phyloP scores from a whole-genome alignment of 2,888 invertebrate species.

The Athripsodes cinereus region DNA sequence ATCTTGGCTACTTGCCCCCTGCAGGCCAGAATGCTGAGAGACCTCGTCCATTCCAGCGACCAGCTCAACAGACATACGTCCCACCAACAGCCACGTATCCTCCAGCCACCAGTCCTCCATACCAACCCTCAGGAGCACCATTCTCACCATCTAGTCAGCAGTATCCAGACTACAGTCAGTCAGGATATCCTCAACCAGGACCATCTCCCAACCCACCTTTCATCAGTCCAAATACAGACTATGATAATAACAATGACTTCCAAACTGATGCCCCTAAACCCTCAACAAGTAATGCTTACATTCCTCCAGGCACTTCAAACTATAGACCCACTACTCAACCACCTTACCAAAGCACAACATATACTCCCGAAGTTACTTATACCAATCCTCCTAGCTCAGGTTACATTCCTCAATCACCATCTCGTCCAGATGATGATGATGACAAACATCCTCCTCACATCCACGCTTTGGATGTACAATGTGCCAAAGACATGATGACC shows the following conservation, averaged over 20 bases:
- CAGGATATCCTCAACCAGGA: conserved; percentile 30
- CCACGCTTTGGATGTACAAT: conserved; percentile 67
- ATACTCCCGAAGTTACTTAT: conserved; percentile 14
- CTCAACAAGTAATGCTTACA: conserved; percentile 25
- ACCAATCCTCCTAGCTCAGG: conserved; percentile 17
- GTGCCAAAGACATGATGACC: conserved; percentile 78
- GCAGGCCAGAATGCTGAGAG: conserved; percentile 58
- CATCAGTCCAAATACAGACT: conserved; percentile 21
- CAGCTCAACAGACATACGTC: conserved; percentile 31
- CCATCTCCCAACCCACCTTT: conserved; percentile 28
- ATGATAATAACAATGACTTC: conserved; percentile 14
- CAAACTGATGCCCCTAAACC: conserved; percentile 17
- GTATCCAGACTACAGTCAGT: conserved; percentile 32
- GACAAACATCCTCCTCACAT: conserved; percentile 70
- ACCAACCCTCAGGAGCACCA: conserved; percentile 28
- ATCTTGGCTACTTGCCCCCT: conserved; percentile 51
- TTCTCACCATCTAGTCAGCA: conserved; percentile 40
- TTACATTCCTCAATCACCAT: conserved; percentile 3
- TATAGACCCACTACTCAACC: conserved; percentile 20
- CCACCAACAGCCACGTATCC: conserved; percentile 33
- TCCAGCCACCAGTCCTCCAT: conserved; percentile 14
- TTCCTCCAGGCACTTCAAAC: conserved; percentile 31
- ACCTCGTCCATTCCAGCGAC: conserved; percentile 63
- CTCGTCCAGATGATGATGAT: conserved; percentile 51
- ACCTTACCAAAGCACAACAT: conserved; percentile 19